phyloP scores from a whole-genome alignment of 2,113 vertebrate genomes.

The Polypterus senegalus region DNA sequence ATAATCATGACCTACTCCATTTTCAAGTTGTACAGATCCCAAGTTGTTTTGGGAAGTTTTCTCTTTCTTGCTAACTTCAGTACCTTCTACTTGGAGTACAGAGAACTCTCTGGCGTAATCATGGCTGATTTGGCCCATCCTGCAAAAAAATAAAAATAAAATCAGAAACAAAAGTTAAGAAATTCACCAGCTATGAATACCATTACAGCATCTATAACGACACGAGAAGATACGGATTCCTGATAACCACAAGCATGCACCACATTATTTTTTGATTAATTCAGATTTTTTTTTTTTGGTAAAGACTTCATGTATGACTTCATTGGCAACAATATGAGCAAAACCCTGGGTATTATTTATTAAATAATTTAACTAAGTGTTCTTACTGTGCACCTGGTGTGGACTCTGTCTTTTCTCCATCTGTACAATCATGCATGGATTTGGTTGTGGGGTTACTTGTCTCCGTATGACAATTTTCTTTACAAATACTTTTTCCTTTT shows the following conservation, averaged over 20 bases:
- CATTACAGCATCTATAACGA: background rate
- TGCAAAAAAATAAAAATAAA: conserved; percentile 9
- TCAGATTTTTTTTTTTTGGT: too few species aligned
- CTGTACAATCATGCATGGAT: too few species aligned
- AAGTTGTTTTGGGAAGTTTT: conserved; percentile 17
- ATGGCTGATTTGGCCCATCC: conserved; percentile 45
- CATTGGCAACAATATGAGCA: too few species aligned
- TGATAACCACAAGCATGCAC: conserved; percentile 15
- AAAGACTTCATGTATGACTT: too few species aligned
- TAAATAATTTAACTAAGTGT: too few species aligned
- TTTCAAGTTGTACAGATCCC: conserved; percentile 36
- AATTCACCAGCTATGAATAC: background rate
- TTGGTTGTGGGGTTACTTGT: too few species aligned
- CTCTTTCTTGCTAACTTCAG: conserved; percentile 16
- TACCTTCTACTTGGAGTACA: conserved; percentile 33
- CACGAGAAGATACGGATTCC: conserved; percentile 14
- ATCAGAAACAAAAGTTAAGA: background rate
- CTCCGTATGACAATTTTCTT: too few species aligned
- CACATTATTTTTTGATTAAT: too few species aligned
- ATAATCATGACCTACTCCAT: conserved; percentile 40
- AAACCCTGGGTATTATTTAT: too few species aligned
- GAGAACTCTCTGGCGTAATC: conserved; percentile 55
- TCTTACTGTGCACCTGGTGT: too few species aligned
- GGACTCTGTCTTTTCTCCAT: too few species aligned
- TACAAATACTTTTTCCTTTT: too few species aligned